A percentile compares a stretch with the other conserved stretches of the same genome.
phyloP scores from a whole-genome alignment of 2,797 vertebrate species.

The Propithecus deckenii region DNA sequence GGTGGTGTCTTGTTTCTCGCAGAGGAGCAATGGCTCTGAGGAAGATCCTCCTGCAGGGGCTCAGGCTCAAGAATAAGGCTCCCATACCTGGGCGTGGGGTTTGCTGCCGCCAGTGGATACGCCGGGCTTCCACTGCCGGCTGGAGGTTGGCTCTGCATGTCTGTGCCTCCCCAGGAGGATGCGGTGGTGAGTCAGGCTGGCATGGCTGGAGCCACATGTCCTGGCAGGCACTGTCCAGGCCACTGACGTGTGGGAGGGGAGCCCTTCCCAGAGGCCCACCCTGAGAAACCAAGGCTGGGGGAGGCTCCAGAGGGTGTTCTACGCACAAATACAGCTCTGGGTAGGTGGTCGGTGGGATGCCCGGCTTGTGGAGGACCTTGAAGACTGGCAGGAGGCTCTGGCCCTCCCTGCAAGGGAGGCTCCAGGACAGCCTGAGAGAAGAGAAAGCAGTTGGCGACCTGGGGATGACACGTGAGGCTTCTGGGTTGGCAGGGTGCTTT shows the following conservation, averaged over 20 bases:
- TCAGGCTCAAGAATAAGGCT: slow-evolving; percentile 74
- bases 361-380: not conserved
- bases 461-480: not conserved
- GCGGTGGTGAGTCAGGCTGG: slow-evolving; percentile 75
- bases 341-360: not conserved
- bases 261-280: not conserved
- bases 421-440: not conserved
- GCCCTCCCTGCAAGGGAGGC: not conserved
- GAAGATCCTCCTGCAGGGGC: slow-evolving; percentile 70
- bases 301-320: not conserved
- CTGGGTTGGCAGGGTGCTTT: not conserved
- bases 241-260: not conserved
- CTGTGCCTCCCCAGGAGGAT: slow-evolving; percentile 64
- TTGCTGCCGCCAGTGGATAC: slow-evolving; percentile 66
- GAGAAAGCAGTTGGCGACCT: not conserved
- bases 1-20: slow-evolving; percentile 38
- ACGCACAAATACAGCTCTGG: no score
- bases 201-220: slow-evolving; percentile 52
- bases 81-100: slow-evolving; percentile 22
- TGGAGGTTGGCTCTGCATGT: slow-evolving; percentile 68
- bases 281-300: not conserved
- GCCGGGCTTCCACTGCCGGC: slow-evolving; percentile 7
- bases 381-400: not conserved
- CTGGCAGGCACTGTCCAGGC: slow-evolving; percentile 13
- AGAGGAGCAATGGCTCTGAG: slow-evolving; percentile 65